phyloP scores from a whole-genome alignment of 2,797 vertebrate genomes.

The Trachurus trachurus region DNA sequence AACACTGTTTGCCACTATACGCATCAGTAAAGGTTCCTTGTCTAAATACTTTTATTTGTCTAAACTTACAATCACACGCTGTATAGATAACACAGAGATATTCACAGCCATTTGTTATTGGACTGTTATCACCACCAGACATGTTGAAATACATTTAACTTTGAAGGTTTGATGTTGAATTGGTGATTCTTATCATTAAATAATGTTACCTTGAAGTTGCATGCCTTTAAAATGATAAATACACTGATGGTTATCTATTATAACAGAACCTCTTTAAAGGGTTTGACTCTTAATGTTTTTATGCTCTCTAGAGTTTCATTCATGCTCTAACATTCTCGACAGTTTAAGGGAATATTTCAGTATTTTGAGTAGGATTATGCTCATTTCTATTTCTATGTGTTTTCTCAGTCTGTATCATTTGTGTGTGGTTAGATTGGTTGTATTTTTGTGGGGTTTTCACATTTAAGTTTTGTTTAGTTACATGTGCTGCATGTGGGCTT shows the following conservation, averaged over 20 bases:
- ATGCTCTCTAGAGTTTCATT: neutral
- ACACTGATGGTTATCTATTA: neutral
- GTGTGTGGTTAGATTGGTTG: too few species aligned
- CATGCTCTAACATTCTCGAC: neutral
- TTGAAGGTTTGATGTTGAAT: neutral
- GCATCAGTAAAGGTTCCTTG: neutral
- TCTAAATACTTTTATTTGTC: neutral
- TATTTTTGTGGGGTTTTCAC: neutral
- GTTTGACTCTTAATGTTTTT: neutral
- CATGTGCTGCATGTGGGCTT: too few species aligned
- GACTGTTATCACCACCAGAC: neutral
- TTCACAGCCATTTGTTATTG: neutral
- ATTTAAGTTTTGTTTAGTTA: neutral
- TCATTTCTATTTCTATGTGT: neutral
- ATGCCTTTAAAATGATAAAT: neutral
- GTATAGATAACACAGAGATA: neutral
- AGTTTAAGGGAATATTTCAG: neutral
- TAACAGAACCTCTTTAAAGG: neutral
- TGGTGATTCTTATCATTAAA: neutral
- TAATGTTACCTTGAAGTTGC: neutral
- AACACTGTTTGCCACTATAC: slow-evolving; percentile 23
- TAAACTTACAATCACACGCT: neutral
- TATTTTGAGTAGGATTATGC: neutral
- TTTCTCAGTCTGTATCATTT: neutral
- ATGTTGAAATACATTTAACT: neutral